Evolutionary conservation across 2,113 vertebrate genomes (phyloP).

Genomic region (Tragelaphus imberbis): DNA sequence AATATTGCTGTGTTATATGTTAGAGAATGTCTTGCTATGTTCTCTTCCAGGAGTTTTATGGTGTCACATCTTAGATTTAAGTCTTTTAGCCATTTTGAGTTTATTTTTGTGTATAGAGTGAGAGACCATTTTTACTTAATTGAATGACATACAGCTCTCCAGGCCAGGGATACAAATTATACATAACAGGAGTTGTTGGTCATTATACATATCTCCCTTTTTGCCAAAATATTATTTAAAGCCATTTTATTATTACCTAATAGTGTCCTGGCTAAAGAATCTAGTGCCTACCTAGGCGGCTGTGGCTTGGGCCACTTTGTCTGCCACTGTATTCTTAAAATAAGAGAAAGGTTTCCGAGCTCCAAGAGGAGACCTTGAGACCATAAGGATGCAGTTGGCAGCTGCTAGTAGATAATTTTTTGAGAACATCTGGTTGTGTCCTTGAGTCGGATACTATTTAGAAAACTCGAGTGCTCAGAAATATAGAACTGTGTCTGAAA

Average conservation of each 20-base stretch:
- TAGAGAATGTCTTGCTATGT: neutral
- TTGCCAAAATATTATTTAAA: neutral
- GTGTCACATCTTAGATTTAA: neutral
- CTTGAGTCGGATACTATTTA: neutral
- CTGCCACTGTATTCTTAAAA: neutral
- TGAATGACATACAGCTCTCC: neutral
- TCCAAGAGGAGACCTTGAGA: neutral
- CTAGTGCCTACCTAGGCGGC: neutral
- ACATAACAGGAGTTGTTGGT: neutral
- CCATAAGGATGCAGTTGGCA: neutral
- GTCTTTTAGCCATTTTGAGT: neutral
- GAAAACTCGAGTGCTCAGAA: neutral
- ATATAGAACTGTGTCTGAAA: neutral
- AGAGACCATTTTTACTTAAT: neutral
- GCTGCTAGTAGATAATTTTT: neutral
- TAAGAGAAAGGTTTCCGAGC: neutral
- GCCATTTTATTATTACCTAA: neutral
- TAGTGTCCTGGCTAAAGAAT: neutral
- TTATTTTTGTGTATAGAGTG: neutral
- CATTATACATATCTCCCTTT: neutral
- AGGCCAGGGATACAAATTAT: neutral
- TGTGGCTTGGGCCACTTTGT: neutral
- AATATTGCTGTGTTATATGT: neutral
- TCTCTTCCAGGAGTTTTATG: neutral
- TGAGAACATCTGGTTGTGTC: neutral